Evolutionary conservation across 2,888 invertebrate genomes (phyloP).

Genomic region (Blastobasis lacticolella): DNA sequence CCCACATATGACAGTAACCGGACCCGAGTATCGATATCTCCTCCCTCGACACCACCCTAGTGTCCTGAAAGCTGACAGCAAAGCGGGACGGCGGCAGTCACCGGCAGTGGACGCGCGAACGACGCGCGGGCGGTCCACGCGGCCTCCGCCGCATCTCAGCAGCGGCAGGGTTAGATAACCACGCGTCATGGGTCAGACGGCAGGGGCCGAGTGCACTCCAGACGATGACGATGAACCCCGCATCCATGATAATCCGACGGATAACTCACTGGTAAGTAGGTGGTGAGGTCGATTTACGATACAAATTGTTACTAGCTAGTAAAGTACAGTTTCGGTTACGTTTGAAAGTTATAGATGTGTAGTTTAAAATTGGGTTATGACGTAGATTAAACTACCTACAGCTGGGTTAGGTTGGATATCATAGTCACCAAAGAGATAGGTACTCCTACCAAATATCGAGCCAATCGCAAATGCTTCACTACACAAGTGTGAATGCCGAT

Average conservation of each 20-base stretch:
- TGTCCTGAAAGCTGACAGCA: conserved; percentile 28
- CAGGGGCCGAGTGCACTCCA: conserved; percentile 70
- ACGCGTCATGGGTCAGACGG: conserved; percentile 64
- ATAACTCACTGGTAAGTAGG: conserved; percentile 67
- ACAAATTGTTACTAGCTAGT: too few species aligned
- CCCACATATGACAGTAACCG: not conserved
- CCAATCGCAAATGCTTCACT: too few species aligned
- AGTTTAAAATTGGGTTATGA: too few species aligned
- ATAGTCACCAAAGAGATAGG: too few species aligned
- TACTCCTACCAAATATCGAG: too few species aligned
- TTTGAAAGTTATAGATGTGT: too few species aligned
- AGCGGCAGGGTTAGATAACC: not conserved
- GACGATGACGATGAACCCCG: conserved; percentile 70
- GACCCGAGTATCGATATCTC: conserved; percentile 7
- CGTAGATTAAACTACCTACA: too few species aligned
- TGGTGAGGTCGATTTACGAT: not conserved
- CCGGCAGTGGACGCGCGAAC: conserved; percentile 63
- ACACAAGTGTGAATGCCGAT: too few species aligned
- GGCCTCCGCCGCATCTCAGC: conserved; percentile 51
- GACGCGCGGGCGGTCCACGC: conserved; percentile 66
- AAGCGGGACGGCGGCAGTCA: conserved; percentile 47
- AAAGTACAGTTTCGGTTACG: too few species aligned
- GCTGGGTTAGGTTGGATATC: too few species aligned
- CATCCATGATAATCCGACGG: conserved; percentile 65
- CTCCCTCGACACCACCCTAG: conserved; percentile 31